These are phyloP conservation scores for Ellobius talpinus DNA, from an alignment of 2,113 vertebrate species.

Conservation along the genomic window DNA sequence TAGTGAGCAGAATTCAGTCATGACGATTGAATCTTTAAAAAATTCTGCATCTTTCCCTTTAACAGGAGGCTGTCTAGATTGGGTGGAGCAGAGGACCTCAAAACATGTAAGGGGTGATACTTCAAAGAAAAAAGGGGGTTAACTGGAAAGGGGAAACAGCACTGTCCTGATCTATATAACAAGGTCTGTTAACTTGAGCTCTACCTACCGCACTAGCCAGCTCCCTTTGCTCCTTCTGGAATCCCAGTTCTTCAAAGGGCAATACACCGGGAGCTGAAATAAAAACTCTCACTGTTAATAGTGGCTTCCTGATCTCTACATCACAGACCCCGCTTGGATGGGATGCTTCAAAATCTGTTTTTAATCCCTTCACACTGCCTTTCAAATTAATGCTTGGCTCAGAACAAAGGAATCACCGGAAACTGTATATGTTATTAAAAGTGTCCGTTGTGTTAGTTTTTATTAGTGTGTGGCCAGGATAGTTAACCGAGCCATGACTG, in stretches of 20 bases:
- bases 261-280: not conserved
- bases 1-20: constrained; percentile 36
- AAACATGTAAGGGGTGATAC: constrained; percentile 35
- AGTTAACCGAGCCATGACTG: not conserved
- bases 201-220: not conserved
- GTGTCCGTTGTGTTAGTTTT: not conserved
- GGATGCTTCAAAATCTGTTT: constrained; percentile 7
- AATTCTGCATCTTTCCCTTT: constrained; percentile 36
- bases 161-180: not conserved
- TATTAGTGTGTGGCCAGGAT: not conserved
- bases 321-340: not conserved
- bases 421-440: constrained; percentile 9
- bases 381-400: constrained; percentile 1
- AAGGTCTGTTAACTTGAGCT: not conserved
- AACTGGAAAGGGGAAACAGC: not conserved
- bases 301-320: not conserved
- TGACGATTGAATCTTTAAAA: constrained; percentile 38
- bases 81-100: not conserved
- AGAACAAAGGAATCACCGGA: not conserved
- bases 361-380: not conserved
- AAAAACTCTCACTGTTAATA: constrained; percentile 44
- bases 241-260: not conserved
- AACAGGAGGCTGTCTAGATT: constrained; percentile 17
- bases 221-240: not conserved
- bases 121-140: constrained; percentile 39